These are phyloP conservation scores for Caradrina kadenii DNA, from an alignment of 2,888 invertebrate species.

Conservation along the genomic window DNA sequence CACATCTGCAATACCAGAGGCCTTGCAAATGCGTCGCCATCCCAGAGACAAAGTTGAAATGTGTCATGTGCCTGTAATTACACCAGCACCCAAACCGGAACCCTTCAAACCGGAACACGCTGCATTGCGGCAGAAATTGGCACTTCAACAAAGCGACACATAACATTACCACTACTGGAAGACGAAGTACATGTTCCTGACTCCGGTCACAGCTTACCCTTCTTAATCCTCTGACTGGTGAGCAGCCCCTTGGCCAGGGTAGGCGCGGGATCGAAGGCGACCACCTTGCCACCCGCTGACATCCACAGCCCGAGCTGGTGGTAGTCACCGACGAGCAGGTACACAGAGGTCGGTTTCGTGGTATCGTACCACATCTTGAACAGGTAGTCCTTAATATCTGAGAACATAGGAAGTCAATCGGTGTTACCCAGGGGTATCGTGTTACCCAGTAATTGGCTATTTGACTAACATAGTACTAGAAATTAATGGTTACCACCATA, in stretches of 20 bases:
- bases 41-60: too few species aligned
- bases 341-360: conserved; percentile 73
- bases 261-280: conserved; percentile 86
- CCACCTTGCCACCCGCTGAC: conserved; percentile 82
- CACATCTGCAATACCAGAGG: too few species aligned
- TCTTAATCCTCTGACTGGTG: conserved; percentile 78
- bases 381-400: conserved; percentile 85
- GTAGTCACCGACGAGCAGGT: conserved; percentile 83
- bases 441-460: too few species aligned
- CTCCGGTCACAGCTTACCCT: conserved; percentile 69
- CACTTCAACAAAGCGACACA: too few species aligned
- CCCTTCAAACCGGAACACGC: too few species aligned
- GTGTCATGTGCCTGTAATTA: too few species aligned
- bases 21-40: too few species aligned
- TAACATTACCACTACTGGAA: too few species aligned
- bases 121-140: too few species aligned
- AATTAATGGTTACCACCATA: too few species aligned
- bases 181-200: background rate
- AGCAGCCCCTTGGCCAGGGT: conserved; percentile 78
- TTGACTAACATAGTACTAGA: too few species aligned
- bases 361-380: conserved; percentile 82
- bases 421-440: background rate
- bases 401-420: background rate
- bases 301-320: conserved; percentile 86
- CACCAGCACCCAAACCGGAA: too few species aligned